phyloP scores from a whole-genome alignment of 2,113 vertebrate genomes.

The Brachyhypopomus gauderio region DNA sequence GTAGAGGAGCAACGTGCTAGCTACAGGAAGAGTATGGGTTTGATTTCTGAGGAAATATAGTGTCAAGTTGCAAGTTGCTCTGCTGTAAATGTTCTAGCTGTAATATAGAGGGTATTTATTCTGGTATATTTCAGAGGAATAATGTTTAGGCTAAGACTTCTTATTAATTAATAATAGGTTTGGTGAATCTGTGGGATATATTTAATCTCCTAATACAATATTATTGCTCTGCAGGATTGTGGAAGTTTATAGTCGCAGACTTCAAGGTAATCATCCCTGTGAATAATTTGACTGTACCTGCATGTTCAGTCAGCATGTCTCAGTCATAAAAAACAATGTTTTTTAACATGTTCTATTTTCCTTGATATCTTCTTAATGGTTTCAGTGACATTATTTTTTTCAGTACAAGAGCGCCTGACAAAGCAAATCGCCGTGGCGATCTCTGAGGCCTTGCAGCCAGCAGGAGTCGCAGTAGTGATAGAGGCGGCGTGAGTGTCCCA shows the following conservation, averaged over 20 bases:
- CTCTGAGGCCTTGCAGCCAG: slow-evolving; percentile 75
- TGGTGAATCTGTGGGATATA: background rate
- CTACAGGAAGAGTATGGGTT: too few species aligned
- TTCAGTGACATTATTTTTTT: slow-evolving; percentile 23
- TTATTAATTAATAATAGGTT: background rate
- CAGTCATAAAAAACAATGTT: background rate
- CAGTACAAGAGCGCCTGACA: slow-evolving; percentile 81
- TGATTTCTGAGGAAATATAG: too few species aligned
- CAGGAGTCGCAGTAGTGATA: slow-evolving; percentile 73
- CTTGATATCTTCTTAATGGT: background rate
- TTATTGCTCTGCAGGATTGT: slow-evolving; percentile 73
- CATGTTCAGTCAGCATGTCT: background rate
- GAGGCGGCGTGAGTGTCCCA: slow-evolving; percentile 72
- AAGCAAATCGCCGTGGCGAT: slow-evolving; percentile 78
- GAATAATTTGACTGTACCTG: background rate
- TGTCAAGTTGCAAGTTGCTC: too few species aligned
- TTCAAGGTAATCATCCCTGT: slow-evolving; percentile 73
- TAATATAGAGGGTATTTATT: background rate
- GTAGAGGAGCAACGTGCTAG: too few species aligned
- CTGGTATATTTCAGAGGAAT: background rate
- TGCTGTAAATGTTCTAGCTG: too few species aligned
- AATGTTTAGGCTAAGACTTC: slow-evolving; percentile 6
- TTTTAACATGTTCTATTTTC: background rate
- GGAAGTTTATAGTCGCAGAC: slow-evolving; percentile 81
- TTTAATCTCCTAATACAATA: background rate